Evolutionary conservation across 2,797 vertebrate species (phyloP).

Genomic region (Gallinago solitaria): DNA sequence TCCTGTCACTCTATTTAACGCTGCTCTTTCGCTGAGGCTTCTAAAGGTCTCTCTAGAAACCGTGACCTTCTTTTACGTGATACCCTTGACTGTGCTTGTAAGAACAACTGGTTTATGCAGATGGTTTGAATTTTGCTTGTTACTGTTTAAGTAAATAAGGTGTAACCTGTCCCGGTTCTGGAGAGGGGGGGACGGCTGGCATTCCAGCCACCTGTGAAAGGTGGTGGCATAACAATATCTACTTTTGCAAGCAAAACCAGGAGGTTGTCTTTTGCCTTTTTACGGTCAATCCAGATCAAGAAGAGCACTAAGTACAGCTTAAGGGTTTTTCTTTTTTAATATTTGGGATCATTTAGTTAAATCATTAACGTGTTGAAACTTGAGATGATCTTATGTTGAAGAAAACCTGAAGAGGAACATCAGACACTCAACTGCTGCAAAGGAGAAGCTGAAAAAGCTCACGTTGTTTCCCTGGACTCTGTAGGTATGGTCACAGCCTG

Average conservation of each 20-base stretch:
- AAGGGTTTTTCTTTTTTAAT: not conserved
- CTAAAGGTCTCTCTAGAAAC: not conserved
- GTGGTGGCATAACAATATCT: rapidly evolving
- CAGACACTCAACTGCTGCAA: not conserved
- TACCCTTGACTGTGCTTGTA: not conserved
- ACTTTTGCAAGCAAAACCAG: not conserved
- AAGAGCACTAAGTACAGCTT: not conserved
- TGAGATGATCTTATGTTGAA: not conserved
- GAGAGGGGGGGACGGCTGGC: not conserved
- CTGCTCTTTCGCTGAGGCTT: not conserved
- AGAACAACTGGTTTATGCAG: not conserved
- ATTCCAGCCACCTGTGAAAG: not conserved
- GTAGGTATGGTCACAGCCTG: not conserved
- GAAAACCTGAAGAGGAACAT: not conserved
- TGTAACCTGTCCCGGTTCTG: not conserved
- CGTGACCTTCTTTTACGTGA: not conserved
- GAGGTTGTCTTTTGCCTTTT: not conserved
- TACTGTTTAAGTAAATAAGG: not conserved
- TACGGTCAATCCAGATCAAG: not conserved
- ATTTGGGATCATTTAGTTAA: not conserved
- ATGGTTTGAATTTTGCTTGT: not conserved
- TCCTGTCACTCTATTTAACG: not conserved
- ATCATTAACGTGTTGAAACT: not conserved
- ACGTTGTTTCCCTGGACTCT: not conserved
- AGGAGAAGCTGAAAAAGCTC: not conserved